phyloP scores from a whole-genome alignment of 2,113 vertebrate species.

The Meriones unguiculatus region DNA sequence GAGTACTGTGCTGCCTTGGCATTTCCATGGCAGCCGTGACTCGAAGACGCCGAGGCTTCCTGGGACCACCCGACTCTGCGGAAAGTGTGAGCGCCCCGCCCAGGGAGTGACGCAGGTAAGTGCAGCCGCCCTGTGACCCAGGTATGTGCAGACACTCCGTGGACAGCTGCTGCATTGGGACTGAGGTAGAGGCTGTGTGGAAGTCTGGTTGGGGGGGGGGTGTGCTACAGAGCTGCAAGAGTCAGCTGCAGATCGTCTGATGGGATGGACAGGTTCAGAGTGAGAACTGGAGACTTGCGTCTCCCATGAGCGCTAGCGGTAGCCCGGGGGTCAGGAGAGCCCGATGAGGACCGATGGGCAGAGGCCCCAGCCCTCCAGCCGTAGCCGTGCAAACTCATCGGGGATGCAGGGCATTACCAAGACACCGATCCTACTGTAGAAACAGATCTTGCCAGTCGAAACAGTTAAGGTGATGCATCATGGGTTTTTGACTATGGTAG shows the following conservation, averaged over 20 bases:
- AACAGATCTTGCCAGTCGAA: constrained; percentile 8
- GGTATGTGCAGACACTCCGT: neutral
- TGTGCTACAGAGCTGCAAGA: neutral
- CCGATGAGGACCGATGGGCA: neutral
- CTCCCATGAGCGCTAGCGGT: neutral
- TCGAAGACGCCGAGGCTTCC: no score
- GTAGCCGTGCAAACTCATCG: neutral
- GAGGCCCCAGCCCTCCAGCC: neutral
- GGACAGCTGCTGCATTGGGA: no score
- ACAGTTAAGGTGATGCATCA: neutral
- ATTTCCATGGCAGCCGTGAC: neutral
- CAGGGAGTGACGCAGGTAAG: neutral
- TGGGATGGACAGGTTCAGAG: neutral
- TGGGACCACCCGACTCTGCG: neutral
- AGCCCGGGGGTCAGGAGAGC: neutral
- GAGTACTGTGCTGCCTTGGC: neutral
- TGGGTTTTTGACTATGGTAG: neutral
- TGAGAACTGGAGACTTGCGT: neutral
- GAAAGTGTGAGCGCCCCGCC: neutral
- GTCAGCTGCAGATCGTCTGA: neutral
- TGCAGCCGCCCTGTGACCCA: no score
- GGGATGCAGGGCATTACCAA: neutral
- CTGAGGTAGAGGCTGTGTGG: neutral
- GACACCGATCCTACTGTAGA: neutral
- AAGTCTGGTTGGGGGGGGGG: neutral